Percentiles rank a stretch among this genome's conserved stretches.
These are phyloP conservation scores for Oscheius sp. DNA, from an alignment of 2,888 invertebrate genomes.

Conservation along the genomic window DNA sequence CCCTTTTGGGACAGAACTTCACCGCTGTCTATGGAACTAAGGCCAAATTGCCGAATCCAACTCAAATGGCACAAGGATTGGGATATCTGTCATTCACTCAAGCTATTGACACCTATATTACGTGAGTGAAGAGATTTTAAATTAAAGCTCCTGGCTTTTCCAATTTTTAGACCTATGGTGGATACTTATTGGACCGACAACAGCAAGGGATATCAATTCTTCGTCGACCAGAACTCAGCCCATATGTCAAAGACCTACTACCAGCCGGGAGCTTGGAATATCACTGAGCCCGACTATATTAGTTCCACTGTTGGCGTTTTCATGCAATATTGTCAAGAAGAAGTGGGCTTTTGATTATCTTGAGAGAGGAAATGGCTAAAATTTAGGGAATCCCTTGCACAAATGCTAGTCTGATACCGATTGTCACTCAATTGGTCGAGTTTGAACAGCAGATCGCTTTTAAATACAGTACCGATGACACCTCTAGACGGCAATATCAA, in stretches of 20 bases:
- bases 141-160: not conserved
- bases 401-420: not conserved
- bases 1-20: slow-evolving; percentile 16
- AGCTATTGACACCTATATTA: slow-evolving; percentile 46
- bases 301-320: not conserved
- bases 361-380: not conserved
- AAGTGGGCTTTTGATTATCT: not conserved
- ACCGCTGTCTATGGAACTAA: slow-evolving; percentile 1
- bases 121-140: not conserved
- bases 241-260: slow-evolving; percentile 46
- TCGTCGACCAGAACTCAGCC: slow-evolving; percentile 49
- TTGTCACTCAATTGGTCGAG: slow-evolving; percentile 30
- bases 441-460: slow-evolving; percentile 42
- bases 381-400: not conserved
- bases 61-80: slow-evolving; percentile 39
- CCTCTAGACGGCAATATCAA: slow-evolving; percentile 54
- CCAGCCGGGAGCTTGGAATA: slow-evolving; percentile 42
- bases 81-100: slow-evolving; percentile 46
- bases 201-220: slow-evolving; percentile 41
- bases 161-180: slow-evolving; percentile 32
- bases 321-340: slow-evolving; percentile 10
- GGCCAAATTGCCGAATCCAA: slow-evolving; percentile 33
- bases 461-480: slow-evolving; percentile 53
- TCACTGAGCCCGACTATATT: slow-evolving; percentile 34
- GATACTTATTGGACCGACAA: slow-evolving; percentile 50